Evolutionary conservation across 2,797 vertebrate genomes (phyloP).

Genomic region (Betta splendens): DNA sequence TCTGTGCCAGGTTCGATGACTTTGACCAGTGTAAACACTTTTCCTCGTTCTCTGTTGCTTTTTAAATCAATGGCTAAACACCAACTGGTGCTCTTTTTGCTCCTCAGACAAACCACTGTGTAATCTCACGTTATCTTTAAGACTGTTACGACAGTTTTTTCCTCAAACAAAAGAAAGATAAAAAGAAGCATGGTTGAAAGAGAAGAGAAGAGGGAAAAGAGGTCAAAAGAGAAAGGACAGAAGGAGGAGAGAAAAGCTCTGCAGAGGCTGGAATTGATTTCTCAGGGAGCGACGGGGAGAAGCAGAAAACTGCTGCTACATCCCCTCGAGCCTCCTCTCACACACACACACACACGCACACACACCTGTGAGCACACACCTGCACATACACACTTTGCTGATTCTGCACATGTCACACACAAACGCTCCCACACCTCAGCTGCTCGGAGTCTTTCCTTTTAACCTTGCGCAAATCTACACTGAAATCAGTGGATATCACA

Average conservation of each 20-base stretch:
- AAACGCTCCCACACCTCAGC: conserved; percentile 1
- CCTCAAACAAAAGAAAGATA: background rate
- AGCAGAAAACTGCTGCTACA: conserved; percentile 56
- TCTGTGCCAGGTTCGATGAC: conserved; percentile 16
- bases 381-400: conserved; percentile 53
- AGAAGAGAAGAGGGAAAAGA: conserved; percentile 8
- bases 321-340: conserved; percentile 52
- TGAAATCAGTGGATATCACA: conserved; percentile 43
- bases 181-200: conserved; percentile 1
- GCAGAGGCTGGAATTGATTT: conserved; percentile 68
- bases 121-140: background rate
- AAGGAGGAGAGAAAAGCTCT: conserved; percentile 43
- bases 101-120: background rate
- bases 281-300: conserved; percentile 55
- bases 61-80: conserved; percentile 22
- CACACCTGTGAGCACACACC: conserved; percentile 48
- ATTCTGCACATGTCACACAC: conserved; percentile 39
- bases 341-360: conserved; percentile 37
- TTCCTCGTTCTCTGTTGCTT: conserved; percentile 3
- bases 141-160: conserved; percentile 1
- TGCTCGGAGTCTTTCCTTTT: conserved; percentile 30
- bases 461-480: conserved; percentile 38
- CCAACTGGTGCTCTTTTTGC: background rate
- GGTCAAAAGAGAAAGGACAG: conserved; percentile 25
- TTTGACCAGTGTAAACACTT: conserved; percentile 14